A percentile compares a stretch with the other conserved stretches of the same genome.
Evolutionary conservation across 2,797 vertebrate species (phyloP).

Genomic region (Paedocypris micromegethes): DNA sequence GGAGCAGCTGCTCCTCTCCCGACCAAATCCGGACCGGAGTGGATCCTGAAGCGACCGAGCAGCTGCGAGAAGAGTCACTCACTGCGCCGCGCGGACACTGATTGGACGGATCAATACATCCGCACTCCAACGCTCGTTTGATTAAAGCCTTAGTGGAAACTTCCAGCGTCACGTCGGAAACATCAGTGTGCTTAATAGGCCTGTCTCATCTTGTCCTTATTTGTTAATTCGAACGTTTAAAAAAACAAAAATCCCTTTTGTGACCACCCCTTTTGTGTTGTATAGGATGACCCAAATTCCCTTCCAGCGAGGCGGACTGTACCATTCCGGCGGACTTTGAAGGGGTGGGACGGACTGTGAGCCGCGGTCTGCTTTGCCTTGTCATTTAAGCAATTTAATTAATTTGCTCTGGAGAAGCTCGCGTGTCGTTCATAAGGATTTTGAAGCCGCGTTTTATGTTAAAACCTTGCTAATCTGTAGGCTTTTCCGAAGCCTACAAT

Average conservation of each 20-base stretch:
- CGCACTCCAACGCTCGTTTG: neutral
- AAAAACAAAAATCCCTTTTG: too few relatives aligned
- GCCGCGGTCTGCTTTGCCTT: neutral
- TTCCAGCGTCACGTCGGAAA: too few relatives aligned
- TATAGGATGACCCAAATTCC: slow-evolving; percentile 50
- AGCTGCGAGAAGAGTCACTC: slow-evolving; percentile 54
- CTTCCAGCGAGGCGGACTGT: slow-evolving; percentile 43
- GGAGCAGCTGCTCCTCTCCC: slow-evolving; percentile 50
- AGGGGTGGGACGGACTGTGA: slow-evolving; percentile 35
- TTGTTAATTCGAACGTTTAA: too few relatives aligned
- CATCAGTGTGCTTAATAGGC: too few relatives aligned
- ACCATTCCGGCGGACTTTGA: slow-evolving; percentile 47
- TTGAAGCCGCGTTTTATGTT: too few relatives aligned
- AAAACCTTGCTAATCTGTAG: too few relatives aligned
- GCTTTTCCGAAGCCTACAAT: too few relatives aligned
- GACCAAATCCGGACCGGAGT: slow-evolving; percentile 52
- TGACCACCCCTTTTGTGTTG: slow-evolving; percentile 40
- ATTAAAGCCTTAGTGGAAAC: neutral
- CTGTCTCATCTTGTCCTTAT: too few relatives aligned
- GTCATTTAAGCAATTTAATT: neutral
- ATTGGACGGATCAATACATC: slow-evolving; percentile 15
- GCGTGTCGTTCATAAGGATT: too few relatives aligned
- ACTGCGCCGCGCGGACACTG: slow-evolving; percentile 22
- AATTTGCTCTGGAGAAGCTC: too few relatives aligned
- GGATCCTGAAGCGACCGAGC: slow-evolving; percentile 33